Base-by-base conservation (phyloP, 2,888 invertebrate species). In the Seira musarum region DNA sequence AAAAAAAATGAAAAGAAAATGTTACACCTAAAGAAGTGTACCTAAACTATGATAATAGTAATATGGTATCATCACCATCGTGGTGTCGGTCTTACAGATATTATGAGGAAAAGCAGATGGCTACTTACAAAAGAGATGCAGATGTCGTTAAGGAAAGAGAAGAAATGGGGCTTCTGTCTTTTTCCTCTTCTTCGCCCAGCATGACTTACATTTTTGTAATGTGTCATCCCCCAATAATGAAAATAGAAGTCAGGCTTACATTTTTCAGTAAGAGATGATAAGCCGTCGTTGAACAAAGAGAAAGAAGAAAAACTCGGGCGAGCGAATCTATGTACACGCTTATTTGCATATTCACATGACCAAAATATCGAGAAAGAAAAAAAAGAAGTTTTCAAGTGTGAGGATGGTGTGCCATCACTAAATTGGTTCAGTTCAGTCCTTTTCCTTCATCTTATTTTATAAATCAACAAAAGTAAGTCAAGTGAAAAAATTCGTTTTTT, bases 381-480 rank as follows among this genome's bases (percentile, higher is more conserved):
- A n/a, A n/a, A n/a, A n/a, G n/a, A n/a, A n/a, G n/a, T n/a, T n/a
- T n/a, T n/a, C n/a, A n/a, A n/a, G 30, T 30, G 30, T 30, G 30
- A 30, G 30, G 8, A 8, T 30, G 30, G 3, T 8, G 8, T 30
- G 30, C 3, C 65, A 70, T 22, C 77, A 65, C 40, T 53, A 63
- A 77, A 77, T 40, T 65, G 64, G 65, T 65, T 78, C 72, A 61
- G 49, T 77, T 40, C 40, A 8, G 53, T 53, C 53, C 71, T 71
- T 70, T 67, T 78, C 67, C 49, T 72, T 40, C 70, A 8, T 53
- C 17, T 2, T n/a, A 53, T 70, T 78, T 78, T 72, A 60, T 73
- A 68, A 72, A 72, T 79, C 79, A 79, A 79, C 67, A 79, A 79
- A 53, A 79, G 67, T 66, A 73, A 79, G 79, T 73, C 79, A 73